Conservation (phyloP, 30 jellyfish, hydroid and myxozoan genomes). For the Turritopsis dohrnii region DNA sequence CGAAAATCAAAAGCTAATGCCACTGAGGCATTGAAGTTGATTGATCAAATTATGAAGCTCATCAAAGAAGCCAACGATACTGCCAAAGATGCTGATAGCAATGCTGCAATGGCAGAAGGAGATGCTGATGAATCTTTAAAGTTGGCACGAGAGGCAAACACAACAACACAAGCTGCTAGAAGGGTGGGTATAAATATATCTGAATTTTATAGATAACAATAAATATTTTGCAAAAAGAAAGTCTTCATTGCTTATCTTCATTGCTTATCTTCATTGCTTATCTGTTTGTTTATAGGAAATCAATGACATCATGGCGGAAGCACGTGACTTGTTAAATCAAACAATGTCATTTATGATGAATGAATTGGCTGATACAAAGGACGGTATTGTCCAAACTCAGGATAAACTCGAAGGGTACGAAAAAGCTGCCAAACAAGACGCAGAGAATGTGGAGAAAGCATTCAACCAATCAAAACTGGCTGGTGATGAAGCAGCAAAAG, state of each 20-base stretch:
- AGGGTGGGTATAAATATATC: not conserved
- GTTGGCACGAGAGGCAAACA: conserved; percentile 1
- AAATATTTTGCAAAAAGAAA: not conserved
- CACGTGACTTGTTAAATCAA: conserved; percentile 21
- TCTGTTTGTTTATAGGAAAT: conserved; percentile 25
- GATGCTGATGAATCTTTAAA: conserved; percentile 24
- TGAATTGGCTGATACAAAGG: conserved; percentile 37
- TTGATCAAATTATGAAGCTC: conserved; percentile 55
- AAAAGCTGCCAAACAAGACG: conserved; percentile 53
- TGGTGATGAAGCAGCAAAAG: conserved; percentile 32
- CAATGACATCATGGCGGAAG: conserved; percentile 22
- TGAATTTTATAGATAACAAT: not conserved
- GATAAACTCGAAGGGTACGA: conserved; percentile 39
- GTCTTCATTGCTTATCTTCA: not conserved
- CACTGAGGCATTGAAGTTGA: conserved; percentile 64
- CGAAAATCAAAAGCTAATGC: conserved; percentile 82
- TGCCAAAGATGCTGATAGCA: conserved; percentile 34
- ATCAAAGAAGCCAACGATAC: conserved; percentile 61
- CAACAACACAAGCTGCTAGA: conserved; percentile 15
- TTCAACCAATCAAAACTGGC: conserved; percentile 8
- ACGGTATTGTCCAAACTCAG: conserved; percentile 36
- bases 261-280: no score
- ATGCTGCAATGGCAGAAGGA: conserved; percentile 33
- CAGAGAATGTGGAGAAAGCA: conserved; percentile 53
- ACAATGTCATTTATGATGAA: conserved; percentile 19